phyloP scores from a whole-genome alignment of 1,140 invertebrate species.

The Drosophila jambulina region DNA sequence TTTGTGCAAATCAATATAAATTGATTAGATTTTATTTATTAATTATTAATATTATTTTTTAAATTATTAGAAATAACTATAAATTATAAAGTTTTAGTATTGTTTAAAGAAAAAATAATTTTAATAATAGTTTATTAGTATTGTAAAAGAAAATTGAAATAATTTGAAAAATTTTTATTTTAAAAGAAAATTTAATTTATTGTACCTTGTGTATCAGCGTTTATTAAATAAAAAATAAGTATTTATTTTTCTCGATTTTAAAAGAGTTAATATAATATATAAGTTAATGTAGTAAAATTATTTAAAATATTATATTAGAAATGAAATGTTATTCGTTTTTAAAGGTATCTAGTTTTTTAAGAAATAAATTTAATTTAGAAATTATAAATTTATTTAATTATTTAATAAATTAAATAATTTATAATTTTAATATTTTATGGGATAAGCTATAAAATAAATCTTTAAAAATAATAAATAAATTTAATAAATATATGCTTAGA shows the following conservation, averaged over 20 bases:
- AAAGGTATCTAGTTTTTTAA: conserved; percentile 89
- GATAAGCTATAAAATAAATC: conserved; percentile 76
- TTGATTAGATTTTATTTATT: conserved; percentile 81
- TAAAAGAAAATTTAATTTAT: conserved; percentile 86
- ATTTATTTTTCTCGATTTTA: conserved; percentile 88
- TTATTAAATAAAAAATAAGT: conserved; percentile 86
- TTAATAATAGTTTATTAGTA: conserved; percentile 86
- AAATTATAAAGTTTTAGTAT: conserved; percentile 85
- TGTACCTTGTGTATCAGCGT: conserved; percentile 89
- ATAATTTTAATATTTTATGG: conserved; percentile 66
- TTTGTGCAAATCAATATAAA: conserved; percentile 45
- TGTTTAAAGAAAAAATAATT: conserved; percentile 84
- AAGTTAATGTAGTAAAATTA: conserved; percentile 86
- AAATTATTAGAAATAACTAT: conserved; percentile 85
- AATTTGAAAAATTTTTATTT: conserved; percentile 83
- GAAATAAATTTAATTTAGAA: conserved; percentile 87
- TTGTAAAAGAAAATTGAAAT: conserved; percentile 78
- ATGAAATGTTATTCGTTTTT: conserved; percentile 88
- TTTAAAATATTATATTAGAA: conserved; percentile 87
- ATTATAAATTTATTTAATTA: conserved; percentile 85
- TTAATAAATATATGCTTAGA: conserved; percentile 84
- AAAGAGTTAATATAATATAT: conserved; percentile 87
- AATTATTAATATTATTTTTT: conserved; percentile 86
- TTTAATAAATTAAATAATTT: conserved; percentile 57
- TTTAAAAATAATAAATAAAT: conserved; percentile 78